Evolutionary conservation across 2,888 invertebrate genomes (phyloP), one percentile per base, ranked within the genome.

Genomic region (Chrysolina haemoptera): DNA sequence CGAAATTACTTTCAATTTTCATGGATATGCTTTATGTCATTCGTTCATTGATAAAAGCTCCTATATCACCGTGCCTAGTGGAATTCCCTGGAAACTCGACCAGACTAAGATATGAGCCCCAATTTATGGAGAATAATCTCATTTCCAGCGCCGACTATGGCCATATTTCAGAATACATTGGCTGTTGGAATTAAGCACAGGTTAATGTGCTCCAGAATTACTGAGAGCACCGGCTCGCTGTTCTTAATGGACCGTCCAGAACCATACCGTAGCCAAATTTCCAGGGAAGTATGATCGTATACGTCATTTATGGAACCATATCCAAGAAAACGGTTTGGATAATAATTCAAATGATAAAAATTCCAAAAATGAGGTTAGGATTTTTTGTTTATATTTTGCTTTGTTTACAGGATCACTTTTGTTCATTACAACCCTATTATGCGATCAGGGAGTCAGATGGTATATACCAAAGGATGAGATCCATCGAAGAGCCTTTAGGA

Each of bases 111-210:
- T 20, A 53, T 53, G 53, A 20, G 53, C 53, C 14, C 5, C 53
- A 4, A 20, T 53, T 53, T 20, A 53, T 53, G 53, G 53, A 53
- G 20, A 53, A 53, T 53, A 20, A 53, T 53, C 53, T 20, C 53
- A 53, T 20, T 53, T 53, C 12, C 53, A 53, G 20, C 18, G 12
- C 53, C 53, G 18, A 53, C 53, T 53, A 18, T 18, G 20, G 20
- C 53, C 53, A 53, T 53, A 53, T 53, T 53, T 53, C 53, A 53
- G 53, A 53, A 53, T 53, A 53, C 53, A 53, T 53, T 53, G 53
- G 53, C 53, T 53, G 53, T 18, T 53, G 18, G 53, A 53, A 53
- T 53, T 53, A 22, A 53, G 53, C 53, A 20, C 14, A 53, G 53
- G 53, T 53, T 53, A 53, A 53, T 20, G 53, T 53, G 20, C 53